Percentiles rank a stretch among this genome's conserved stretches.
Evolutionary conservation across 2,888 invertebrate species (phyloP).

Genomic region (Andrena fulva): DNA sequence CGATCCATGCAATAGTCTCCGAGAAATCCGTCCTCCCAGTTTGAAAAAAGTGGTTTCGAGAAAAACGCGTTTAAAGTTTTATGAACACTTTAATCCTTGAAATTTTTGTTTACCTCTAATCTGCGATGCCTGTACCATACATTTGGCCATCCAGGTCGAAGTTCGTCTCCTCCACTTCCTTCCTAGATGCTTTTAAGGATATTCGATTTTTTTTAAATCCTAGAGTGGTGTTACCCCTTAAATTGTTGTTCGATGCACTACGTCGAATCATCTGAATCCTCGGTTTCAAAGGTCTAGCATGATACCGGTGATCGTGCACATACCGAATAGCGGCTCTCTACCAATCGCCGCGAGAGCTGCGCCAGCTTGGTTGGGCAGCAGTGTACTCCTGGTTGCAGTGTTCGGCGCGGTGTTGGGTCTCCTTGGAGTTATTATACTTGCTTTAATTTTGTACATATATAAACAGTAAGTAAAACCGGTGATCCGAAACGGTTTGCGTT

Average conservation of each 20-base stretch:
- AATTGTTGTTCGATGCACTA: background rate
- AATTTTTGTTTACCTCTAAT: too few relatives aligned
- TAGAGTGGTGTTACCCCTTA: too few relatives aligned
- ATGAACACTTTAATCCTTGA: too few relatives aligned
- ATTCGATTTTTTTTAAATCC: too few relatives aligned
- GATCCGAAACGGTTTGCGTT: background rate
- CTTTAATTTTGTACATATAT: constrained; percentile 92
- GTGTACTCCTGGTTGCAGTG: constrained; percentile 87
- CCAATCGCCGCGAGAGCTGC: constrained; percentile 85
- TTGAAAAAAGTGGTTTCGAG: too few relatives aligned
- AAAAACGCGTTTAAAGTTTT: too few relatives aligned
- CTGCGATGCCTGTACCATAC: too few relatives aligned
- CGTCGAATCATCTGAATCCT: background rate
- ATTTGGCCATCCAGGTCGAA: too few relatives aligned
- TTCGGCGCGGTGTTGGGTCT: constrained; percentile 91
- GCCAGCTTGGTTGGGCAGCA: constrained; percentile 85
- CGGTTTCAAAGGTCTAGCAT: constrained; percentile 76
- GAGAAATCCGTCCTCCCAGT: too few relatives aligned
- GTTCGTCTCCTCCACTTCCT: too few relatives aligned
- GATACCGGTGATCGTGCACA: constrained; percentile 86
- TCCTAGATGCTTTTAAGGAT: too few relatives aligned
- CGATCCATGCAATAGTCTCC: too few relatives aligned
- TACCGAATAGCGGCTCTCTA: constrained; percentile 81
- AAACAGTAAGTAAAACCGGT: constrained; percentile 87
- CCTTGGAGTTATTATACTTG: constrained; percentile 90